Evolutionary conservation across 1,140 invertebrate species (phyloP).

Genomic region (Littorina saxatilis): DNA sequence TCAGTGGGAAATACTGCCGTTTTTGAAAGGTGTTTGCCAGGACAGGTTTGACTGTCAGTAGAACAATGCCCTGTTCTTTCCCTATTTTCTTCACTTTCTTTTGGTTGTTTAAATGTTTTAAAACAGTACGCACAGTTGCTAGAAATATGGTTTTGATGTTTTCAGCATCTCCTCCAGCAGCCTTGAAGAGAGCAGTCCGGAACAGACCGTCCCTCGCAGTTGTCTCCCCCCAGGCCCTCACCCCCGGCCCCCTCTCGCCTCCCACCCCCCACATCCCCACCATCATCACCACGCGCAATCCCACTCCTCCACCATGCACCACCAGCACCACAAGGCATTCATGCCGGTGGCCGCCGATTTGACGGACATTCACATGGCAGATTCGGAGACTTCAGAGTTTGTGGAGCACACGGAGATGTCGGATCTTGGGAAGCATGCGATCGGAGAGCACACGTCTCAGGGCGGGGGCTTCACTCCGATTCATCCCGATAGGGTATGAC

Average conservation of each 20-base stretch:
- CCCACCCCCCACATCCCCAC: slow-evolving; percentile 2
- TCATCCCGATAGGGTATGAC: slow-evolving; percentile 38
- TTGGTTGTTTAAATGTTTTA: too few species aligned
- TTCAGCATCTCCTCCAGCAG: slow-evolving; percentile 65
- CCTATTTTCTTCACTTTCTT: too few species aligned
- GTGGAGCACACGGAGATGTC: slow-evolving; percentile 59
- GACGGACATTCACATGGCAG: slow-evolving; percentile 65
- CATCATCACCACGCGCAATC: slow-evolving; percentile 20
- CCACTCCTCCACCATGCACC: slow-evolving; percentile 1
- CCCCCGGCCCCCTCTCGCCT: slow-evolving; percentile 23
- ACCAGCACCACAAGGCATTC: slow-evolving; percentile 56
- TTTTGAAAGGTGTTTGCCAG: too few species aligned
- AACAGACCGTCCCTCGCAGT: slow-evolving; percentile 61
- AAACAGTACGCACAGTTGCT: too few species aligned
- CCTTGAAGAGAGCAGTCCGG: slow-evolving; percentile 63
- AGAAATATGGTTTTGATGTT: too few species aligned
- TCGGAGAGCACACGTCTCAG: background rate
- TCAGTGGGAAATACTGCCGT: too few species aligned
- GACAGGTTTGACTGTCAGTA: too few species aligned
- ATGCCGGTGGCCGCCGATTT: slow-evolving; percentile 57
- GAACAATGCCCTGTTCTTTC: too few species aligned
- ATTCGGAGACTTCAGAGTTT: slow-evolving; percentile 62
- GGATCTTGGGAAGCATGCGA: slow-evolving; percentile 40
- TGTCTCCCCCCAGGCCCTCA: slow-evolving; percentile 30
- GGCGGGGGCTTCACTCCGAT: slow-evolving; percentile 43